Evolutionary conservation across 2,797 vertebrate species (phyloP), one percentile per base, ranked within the genome.

Genomic region (Pipistrellus pipistrellus): DNA sequence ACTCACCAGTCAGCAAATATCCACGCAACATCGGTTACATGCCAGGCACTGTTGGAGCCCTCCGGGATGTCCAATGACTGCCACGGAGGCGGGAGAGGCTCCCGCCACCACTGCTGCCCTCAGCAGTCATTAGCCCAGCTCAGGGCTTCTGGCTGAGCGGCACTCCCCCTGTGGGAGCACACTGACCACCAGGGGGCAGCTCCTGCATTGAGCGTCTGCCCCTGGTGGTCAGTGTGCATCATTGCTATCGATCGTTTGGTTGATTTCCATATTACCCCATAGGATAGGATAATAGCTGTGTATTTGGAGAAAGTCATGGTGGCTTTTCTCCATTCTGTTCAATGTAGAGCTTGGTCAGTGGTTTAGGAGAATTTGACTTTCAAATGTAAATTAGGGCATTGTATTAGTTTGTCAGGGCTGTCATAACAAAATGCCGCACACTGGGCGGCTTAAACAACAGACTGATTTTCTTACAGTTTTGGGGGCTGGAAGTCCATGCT

Each of bases 11-110:
- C 38, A 15, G 51, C 4, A 4, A 4, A 6, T 0, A 4, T 0
- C 27, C 4, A 1, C 4, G 13, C 3, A 2, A 48, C 30, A 0
- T 13, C 55, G 27, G 1, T 35, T 17, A 23, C 23, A 1, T 4
- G 35, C 66, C 23, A 4, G 69, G 57, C 23, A 8, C 48, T 25
- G 15, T 23, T 21, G n/a, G 46, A 53, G 46, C 3, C 57, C 57
- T 59, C 25, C 11, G 57, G 57, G 57, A 59, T 59, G 57, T 44
- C 44, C 10, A 2, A 11, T 44, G 44, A 44, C 44, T 44, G 44
- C 44, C 10, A 41, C 9, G 1, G 10, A 57, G 55, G 23, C 1
- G 4, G 55, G 55, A 57, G 23, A 57, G 55, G 55, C 55, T 57
- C 10, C 9, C 44, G 44, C 8, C 10, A 44, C 44, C 23, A 1